phyloP scores from a whole-genome alignment of 2,113 vertebrate genomes.

The Notiomystis cincta region DNA sequence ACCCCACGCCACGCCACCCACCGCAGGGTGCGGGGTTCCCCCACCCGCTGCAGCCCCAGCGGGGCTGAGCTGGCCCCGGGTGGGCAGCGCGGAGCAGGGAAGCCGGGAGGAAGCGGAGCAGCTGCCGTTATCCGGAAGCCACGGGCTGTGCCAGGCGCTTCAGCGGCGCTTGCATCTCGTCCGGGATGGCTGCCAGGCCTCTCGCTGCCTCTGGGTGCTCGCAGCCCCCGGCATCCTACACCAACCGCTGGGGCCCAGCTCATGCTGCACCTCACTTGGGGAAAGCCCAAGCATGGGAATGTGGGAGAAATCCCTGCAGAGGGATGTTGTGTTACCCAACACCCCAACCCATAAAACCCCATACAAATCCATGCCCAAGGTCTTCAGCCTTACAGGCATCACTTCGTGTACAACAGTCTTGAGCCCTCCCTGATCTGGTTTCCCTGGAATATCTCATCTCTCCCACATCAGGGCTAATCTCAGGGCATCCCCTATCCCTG shows the following conservation, averaged over 20 bases:
- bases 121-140: neutral
- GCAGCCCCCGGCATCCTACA: neutral
- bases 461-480: fast-evolving
- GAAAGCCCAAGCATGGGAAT: neutral
- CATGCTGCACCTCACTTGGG: fast-evolving
- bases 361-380: neutral
- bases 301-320: fast-evolving
- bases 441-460: too few species aligned
- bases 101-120: neutral
- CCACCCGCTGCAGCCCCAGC: fast-evolving
- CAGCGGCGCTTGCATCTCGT: fast-evolving
- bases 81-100: fast-evolving
- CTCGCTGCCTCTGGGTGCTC: fast-evolving
- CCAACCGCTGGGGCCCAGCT: fast-evolving
- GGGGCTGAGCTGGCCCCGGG: fast-evolving
- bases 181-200: neutral
- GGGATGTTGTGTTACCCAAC: neutral
- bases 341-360: neutral
- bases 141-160: fast-evolving
- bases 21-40: fast-evolving
- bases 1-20: neutral
- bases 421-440: neutral
- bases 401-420: neutral
- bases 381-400: neutral
- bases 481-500: neutral